Percentiles rank a stretch among this genome's conserved stretches.
Evolutionary conservation across 1,140 invertebrate species (phyloP).

Genomic region (Kradibia gibbosae): DNA sequence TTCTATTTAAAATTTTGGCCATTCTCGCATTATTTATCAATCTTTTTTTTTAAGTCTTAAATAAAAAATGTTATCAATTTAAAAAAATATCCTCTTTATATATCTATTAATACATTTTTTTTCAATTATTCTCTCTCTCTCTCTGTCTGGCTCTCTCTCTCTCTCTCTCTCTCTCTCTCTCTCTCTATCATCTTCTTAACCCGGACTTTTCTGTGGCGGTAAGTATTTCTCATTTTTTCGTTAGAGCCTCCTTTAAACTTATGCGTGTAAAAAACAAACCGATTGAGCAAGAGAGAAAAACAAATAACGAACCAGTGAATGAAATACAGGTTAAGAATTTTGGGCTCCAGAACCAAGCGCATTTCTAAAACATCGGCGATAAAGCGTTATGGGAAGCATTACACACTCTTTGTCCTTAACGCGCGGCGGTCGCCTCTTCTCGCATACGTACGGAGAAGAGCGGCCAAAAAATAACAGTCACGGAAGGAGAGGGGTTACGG

Average conservation of each 20-base stretch:
- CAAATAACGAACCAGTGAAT: slow-evolving; percentile 50
- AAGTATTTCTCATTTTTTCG: background rate
- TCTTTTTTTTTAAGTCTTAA: no score
- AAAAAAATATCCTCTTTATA: no score
- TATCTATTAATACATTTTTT: background rate
- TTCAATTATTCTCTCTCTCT: background rate
- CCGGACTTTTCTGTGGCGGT: background rate
- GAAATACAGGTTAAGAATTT: slow-evolving; percentile 53
- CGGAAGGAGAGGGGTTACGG: slow-evolving; percentile 34
- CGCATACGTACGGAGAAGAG: slow-evolving; percentile 30
- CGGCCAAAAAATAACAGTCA: slow-evolving; percentile 45
- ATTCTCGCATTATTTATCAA: no score
- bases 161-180: slow-evolving; percentile 7
- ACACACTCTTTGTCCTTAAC: slow-evolving; percentile 54
- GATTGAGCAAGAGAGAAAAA: slow-evolving; percentile 40
- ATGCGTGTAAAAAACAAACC: slow-evolving; percentile 51
- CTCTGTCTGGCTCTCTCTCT: background rate
- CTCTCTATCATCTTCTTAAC: background rate
- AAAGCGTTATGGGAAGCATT: slow-evolving; percentile 58
- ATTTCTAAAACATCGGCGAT: slow-evolving; percentile 56
- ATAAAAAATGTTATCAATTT: no score
- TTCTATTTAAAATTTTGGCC: no score
- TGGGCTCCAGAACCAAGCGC: slow-evolving; percentile 4
- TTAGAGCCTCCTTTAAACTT: background rate
- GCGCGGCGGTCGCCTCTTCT: slow-evolving; percentile 19